Conservation (phyloP, 2,888 invertebrate genomes). For the Drosophila parthenogenetica region DNA sequence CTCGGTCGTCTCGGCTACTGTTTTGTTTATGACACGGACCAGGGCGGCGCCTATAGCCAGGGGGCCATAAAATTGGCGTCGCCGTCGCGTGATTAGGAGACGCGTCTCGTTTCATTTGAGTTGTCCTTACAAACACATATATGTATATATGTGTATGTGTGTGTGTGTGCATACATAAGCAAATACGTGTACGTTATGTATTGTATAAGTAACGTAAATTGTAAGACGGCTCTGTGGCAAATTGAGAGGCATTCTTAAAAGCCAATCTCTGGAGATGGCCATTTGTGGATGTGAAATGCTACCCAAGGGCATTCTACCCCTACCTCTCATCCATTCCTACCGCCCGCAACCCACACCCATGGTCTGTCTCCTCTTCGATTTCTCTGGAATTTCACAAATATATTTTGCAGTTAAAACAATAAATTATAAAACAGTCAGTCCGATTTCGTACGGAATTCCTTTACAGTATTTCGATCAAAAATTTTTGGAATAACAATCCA, state of each 20-base stretch:
- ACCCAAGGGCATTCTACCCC: slow-evolving; percentile 37
- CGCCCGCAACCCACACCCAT: no score
- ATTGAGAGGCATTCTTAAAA: slow-evolving; percentile 48
- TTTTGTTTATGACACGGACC: slow-evolving; percentile 60
- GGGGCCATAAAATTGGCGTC: slow-evolving; percentile 67
- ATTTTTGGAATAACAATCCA: slow-evolving; percentile 12
- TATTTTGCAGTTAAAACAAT: slow-evolving; percentile 14
- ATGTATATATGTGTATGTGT: slow-evolving; percentile 10
- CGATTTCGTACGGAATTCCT: not conserved
- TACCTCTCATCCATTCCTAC: not conserved
- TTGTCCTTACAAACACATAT: slow-evolving; percentile 42
- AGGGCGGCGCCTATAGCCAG: slow-evolving; percentile 61
- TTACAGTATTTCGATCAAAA: not conserved
- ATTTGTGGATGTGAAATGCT: slow-evolving; percentile 48
- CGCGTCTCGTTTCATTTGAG: slow-evolving; percentile 67
- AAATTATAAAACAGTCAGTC: slow-evolving; percentile 33
- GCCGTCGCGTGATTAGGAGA: slow-evolving; percentile 65
- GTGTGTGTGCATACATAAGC: slow-evolving; percentile 1
- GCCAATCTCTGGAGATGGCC: slow-evolving; percentile 57
- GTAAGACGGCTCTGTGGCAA: slow-evolving; percentile 21
- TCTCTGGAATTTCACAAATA: slow-evolving; percentile 11
- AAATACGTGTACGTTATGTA: slow-evolving; percentile 35
- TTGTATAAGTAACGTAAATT: slow-evolving; percentile 47
- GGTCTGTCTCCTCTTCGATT: not conserved
- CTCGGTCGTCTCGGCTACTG: slow-evolving; percentile 24